Percentiles rank a stretch among this genome's conserved stretches.
phyloP scores from a whole-genome alignment of 2,888 invertebrate genomes.

The Ichneumoninae sp. region DNA sequence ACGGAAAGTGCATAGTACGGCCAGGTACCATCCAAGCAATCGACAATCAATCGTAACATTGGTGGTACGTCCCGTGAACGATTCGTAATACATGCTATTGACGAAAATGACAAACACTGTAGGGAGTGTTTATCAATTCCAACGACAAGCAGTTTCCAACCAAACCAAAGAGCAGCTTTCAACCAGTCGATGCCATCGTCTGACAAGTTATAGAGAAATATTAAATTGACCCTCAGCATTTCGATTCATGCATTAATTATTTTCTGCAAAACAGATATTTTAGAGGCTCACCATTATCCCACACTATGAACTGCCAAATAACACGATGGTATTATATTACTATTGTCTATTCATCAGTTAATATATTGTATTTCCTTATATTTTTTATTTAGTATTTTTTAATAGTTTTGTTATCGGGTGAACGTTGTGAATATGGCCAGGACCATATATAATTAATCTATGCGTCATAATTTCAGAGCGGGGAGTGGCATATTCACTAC shows the following conservation, averaged over 20 bases:
- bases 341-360: not conserved
- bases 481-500: too few species aligned
- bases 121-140: not conserved
- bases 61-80: not conserved
- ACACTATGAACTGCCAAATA: not conserved
- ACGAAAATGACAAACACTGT: slow-evolving; percentile 4
- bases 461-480: too few species aligned
- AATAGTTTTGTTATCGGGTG: not conserved
- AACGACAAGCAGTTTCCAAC: too few species aligned
- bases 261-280: not conserved
- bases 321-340: not conserved
- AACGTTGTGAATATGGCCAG: too few species aligned
- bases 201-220: not conserved
- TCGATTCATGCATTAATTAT: not conserved
- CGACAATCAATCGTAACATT: slow-evolving; percentile 27
- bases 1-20: slow-evolving; percentile 21
- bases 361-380: too few species aligned
- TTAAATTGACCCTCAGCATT: not conserved
- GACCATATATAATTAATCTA: too few species aligned
- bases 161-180: not conserved
- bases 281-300: not conserved
- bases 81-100: not conserved
- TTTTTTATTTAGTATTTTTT: too few species aligned
- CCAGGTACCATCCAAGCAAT: slow-evolving; percentile 37
- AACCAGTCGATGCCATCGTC: not conserved